These are phyloP conservation scores for Maniola hyperantus DNA, from an alignment of 2,888 invertebrate genomes.

Conservation along the genomic window DNA sequence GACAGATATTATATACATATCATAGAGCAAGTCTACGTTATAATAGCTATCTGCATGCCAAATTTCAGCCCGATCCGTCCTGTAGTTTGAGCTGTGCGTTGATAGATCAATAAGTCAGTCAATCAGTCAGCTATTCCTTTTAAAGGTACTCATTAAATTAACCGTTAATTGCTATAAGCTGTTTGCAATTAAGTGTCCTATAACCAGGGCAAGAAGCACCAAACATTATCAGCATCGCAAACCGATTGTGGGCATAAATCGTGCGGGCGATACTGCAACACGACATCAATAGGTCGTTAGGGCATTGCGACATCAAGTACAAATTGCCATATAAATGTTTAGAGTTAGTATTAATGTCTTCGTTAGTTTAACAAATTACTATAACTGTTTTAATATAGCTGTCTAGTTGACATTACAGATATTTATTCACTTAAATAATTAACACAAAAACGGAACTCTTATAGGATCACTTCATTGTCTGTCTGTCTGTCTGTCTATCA, in stretches of 20 bases:
- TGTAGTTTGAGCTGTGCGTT: too few relatives aligned
- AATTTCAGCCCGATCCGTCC: too few relatives aligned
- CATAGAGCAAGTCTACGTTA: too few relatives aligned
- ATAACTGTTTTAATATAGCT: neutral
- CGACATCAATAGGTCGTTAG: conserved; percentile 38
- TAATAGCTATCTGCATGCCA: too few relatives aligned
- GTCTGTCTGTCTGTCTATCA: too few relatives aligned
- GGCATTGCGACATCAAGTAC: conserved; percentile 35
- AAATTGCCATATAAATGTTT: conserved; percentile 36
- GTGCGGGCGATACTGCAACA: conserved; percentile 28
- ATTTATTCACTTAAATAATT: too few relatives aligned
- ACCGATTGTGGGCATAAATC: conserved; percentile 36
- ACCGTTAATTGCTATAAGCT: conserved; percentile 6
- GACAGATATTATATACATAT: too few relatives aligned
- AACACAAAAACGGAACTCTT: too few relatives aligned
- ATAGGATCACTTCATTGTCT: too few relatives aligned
- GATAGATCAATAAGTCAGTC: too few relatives aligned
- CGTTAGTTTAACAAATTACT: conserved; percentile 21
- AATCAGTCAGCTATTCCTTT: too few relatives aligned
- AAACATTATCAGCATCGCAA: conserved; percentile 19
- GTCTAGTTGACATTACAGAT: too few relatives aligned
- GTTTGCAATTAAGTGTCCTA: conserved; percentile 1
- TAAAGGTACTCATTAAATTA: neutral
- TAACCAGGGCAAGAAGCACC: conserved; percentile 12
- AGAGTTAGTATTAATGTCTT: conserved; percentile 11